Base-by-base conservation (phyloP, 1,140 invertebrate genomes). In the Cheumatopsyche charites region DNA sequence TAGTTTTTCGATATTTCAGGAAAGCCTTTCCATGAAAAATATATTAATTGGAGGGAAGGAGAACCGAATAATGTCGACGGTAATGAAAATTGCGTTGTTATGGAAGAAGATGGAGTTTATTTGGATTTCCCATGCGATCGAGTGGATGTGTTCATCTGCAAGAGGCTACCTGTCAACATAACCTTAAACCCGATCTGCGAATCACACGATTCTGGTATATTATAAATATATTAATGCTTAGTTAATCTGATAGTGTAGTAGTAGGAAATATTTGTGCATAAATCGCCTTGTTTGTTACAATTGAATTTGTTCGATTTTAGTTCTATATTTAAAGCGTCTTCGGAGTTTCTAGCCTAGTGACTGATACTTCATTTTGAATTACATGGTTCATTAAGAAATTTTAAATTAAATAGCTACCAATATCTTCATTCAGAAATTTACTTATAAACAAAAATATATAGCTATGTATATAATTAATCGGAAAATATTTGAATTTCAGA, bases 51-150 rank as follows among this genome's bases (percentile, higher is more conserved):
- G 62, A 23, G 1, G 15, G 21, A 21, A 9, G 49, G 62, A 17
- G 70, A 67, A 49, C 62, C 70, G n/a, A 71, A 71, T 23, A 68
- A 68, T 19, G 11, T 41, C 1, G 26, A 43, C 7, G 71, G 67
- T 41, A 77, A 75, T 1, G 80, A 79, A 1, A 69, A 78, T 15
- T 81, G 80, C 67, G 76, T 80, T 1, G 77, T 77, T 0, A 75
- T 79, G 74, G 71, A 73, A 11, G 71, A 76, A 2, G 78, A 75
- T 13, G 68, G 68, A 9, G 17, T 15, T 21, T 47, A 19, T 19
- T n/a, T n/a, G 2, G 68, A 70, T 55, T n/a, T 52, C 2, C 11
- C 3, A 19, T 70, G 68, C 26, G 13, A 13, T 17, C 3, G 4
- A 25, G 6, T 9, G 6, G 3, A 36, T 29, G 19, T 9, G 13